Evolutionary conservation across 2,888 invertebrate genomes (phyloP).

Genomic region (Drosophila macrospina): DNA sequence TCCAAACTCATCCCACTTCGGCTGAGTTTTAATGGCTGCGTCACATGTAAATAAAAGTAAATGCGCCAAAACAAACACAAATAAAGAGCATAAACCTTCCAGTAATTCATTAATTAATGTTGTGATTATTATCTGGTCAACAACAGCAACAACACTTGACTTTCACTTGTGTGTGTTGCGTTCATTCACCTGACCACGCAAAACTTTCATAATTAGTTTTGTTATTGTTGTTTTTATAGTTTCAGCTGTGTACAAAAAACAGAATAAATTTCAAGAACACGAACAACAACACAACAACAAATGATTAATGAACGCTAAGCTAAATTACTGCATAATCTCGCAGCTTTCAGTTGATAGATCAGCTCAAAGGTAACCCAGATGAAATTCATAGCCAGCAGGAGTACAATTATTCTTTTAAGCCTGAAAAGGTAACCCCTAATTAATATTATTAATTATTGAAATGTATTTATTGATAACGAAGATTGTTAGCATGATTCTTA

Average conservation of each 20-base stretch:
- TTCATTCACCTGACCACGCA: constrained; percentile 50
- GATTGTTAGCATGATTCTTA: not conserved
- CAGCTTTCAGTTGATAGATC: constrained; percentile 3
- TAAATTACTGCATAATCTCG: not conserved
- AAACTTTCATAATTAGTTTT: constrained; percentile 74
- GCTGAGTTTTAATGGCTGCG: constrained; percentile 51
- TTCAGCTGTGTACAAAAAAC: constrained; percentile 19
- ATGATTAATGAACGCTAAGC: constrained; percentile 38
- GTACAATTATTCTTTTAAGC: not conserved
- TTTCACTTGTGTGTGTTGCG: constrained; percentile 19
- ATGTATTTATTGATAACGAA: not conserved
- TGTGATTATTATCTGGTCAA: constrained; percentile 60
- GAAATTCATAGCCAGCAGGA: not conserved
- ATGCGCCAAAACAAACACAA: not conserved
- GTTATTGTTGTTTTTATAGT: constrained; percentile 25
- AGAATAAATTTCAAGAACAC: constrained; percentile 50
- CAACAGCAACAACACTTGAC: constrained; percentile 23
- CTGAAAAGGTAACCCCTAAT: not conserved
- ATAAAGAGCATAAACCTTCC: constrained; percentile 55
- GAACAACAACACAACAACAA: constrained; percentile 66
- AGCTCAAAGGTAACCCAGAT: not conserved
- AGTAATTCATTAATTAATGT: constrained; percentile 73
- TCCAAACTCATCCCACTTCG: constrained; percentile 7
- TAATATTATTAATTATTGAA: constrained; percentile 2
- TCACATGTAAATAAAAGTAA: constrained; percentile 56